Evolutionary conservation across 2,113 vertebrate genomes (phyloP).

Genomic region (Rhodinocichla rosea): DNA sequence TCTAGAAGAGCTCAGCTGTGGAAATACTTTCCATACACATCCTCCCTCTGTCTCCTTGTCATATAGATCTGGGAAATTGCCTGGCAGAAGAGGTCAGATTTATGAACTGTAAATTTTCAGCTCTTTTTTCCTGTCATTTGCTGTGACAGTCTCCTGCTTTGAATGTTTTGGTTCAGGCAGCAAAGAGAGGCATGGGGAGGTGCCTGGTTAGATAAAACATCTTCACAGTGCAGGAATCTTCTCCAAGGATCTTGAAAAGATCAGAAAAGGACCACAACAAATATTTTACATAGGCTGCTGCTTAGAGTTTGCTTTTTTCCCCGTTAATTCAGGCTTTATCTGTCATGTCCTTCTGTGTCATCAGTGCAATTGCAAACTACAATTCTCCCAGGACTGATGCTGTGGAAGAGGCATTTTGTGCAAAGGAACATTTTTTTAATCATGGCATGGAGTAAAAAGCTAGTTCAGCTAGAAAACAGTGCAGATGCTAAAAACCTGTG

Average conservation of each 20-base stretch:
- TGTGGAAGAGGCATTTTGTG: not conserved
- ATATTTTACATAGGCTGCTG: not conserved
- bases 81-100: conserved; percentile 3
- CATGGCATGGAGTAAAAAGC: not conserved
- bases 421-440: not conserved
- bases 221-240: not conserved
- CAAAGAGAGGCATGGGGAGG: not conserved
- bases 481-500: not conserved
- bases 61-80: not conserved
- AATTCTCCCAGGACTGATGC: not conserved
- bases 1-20: not conserved
- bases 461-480: not conserved
- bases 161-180: conserved; percentile 13
- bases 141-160: not conserved
- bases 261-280: not conserved
- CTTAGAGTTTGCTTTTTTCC: not conserved
- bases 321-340: not conserved
- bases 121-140: not conserved
- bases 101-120: conserved; percentile 23
- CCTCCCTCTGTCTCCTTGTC: not conserved
- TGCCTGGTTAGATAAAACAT: not conserved
- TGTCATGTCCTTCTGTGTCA: not conserved
- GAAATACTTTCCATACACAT: conserved; percentile 1
- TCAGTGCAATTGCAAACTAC: not conserved
- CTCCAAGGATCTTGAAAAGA: not conserved